Evolutionary conservation across 2,113 vertebrate species (phyloP).

Genomic region (Calidris pugnax): DNA sequence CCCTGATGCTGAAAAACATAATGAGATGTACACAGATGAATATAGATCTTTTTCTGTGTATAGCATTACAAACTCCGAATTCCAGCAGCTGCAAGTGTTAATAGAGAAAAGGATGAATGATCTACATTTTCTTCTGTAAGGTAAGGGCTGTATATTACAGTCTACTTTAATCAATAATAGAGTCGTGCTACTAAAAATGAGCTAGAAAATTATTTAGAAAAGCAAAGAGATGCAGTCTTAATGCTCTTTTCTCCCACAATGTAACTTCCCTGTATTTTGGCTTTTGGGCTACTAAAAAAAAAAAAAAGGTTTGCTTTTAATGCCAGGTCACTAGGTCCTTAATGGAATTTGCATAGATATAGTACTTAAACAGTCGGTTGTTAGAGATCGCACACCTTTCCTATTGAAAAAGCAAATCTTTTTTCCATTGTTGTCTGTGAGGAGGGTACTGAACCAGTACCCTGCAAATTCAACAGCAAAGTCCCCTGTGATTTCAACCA

Average conservation of each 20-base stretch:
- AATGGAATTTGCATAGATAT: neutral
- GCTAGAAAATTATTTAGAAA: neutral
- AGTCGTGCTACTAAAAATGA: neutral
- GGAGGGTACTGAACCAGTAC: neutral
- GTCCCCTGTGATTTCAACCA: neutral
- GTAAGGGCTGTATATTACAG: neutral
- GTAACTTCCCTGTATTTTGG: neutral
- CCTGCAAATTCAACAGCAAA: neutral
- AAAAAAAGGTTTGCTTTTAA: neutral
- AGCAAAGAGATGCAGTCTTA: neutral
- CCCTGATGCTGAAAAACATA: neutral
- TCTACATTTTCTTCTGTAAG: neutral
- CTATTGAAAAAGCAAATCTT: neutral
- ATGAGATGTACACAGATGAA: neutral
- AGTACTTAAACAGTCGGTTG: neutral
- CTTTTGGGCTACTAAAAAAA: neutral
- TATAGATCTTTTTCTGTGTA: neutral
- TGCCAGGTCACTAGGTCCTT: neutral
- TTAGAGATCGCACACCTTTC: neutral
- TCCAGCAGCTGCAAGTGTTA: neutral
- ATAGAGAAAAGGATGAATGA: neutral
- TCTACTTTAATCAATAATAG: slow-evolving; percentile 12
- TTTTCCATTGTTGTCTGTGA: neutral
- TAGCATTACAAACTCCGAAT: neutral
- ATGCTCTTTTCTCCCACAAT: neutral